Conservation (phyloP, 2,113 vertebrate species). For the Xerus inauris region DNA sequence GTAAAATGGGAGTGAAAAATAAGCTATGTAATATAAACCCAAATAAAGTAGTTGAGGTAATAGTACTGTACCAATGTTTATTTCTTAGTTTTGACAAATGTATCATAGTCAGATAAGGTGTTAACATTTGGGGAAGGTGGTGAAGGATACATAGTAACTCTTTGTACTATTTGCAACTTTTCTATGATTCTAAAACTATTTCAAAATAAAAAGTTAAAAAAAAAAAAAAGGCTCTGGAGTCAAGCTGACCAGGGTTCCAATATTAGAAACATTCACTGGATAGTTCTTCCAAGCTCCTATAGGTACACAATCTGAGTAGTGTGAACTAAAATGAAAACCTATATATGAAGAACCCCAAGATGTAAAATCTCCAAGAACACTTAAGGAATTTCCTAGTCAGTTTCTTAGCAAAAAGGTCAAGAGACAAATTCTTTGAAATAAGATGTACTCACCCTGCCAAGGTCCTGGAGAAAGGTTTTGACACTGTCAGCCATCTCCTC, state of each 20-base stretch:
- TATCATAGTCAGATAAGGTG: background rate
- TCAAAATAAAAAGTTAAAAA: background rate
- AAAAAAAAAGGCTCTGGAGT: background rate
- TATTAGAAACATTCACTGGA: background rate
- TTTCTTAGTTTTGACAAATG: background rate
- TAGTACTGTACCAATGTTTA: background rate
- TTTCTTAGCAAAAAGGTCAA: slow-evolving; percentile 19
- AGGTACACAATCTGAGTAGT: background rate
- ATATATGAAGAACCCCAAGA: background rate
- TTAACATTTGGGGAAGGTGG: background rate
- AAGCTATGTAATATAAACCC: background rate
- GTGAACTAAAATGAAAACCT: background rate
- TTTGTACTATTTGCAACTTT: background rate
- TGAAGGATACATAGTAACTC: background rate
- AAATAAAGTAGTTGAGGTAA: slow-evolving; percentile 5
- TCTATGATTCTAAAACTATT: background rate
- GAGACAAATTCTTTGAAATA: background rate
- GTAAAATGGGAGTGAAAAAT: background rate
- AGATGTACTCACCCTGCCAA: slow-evolving; percentile 91
- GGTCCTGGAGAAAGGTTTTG: slow-evolving; percentile 97
- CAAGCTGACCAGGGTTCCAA: background rate
- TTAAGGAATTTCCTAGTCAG: background rate
- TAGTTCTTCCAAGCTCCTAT: background rate
- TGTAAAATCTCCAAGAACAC: background rate
- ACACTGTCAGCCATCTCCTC: slow-evolving; percentile 97